Percentiles rank a stretch among this genome's conserved stretches.
Evolutionary conservation across 2,797 vertebrate genomes (phyloP).

Genomic region (Telmatherina bonti): DNA sequence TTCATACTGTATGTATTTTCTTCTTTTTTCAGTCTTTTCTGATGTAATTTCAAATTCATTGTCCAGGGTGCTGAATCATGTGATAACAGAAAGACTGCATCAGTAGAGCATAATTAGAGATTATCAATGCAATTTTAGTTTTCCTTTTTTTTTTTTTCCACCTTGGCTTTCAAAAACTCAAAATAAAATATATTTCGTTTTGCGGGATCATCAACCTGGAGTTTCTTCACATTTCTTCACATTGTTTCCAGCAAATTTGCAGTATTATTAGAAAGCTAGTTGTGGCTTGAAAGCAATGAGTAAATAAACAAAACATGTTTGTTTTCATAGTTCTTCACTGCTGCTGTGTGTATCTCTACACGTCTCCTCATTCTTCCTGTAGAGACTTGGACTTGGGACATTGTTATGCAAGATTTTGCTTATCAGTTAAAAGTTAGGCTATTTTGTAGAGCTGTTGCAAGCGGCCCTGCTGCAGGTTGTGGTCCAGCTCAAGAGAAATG

Average conservation of each 20-base stretch:
- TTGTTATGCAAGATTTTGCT: slow-evolving; percentile 77
- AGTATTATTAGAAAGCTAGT: slow-evolving; percentile 26
- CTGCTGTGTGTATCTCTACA: slow-evolving; percentile 76
- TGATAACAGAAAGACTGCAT: slow-evolving; percentile 24
- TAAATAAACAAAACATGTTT: slow-evolving; percentile 58
- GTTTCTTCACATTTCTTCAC: not conserved
- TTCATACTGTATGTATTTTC: not conserved
- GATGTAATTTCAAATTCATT: slow-evolving; percentile 62
- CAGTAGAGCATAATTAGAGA: not conserved
- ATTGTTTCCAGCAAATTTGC: slow-evolving; percentile 5
- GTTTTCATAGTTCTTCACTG: slow-evolving; percentile 54
- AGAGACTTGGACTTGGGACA: slow-evolving; percentile 73
- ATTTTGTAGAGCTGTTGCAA: slow-evolving; percentile 57
- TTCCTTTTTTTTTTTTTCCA: too few relatives aligned
- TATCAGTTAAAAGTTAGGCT: slow-evolving; percentile 69
- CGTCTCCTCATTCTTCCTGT: slow-evolving; percentile 66
- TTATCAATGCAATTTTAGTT: not conserved
- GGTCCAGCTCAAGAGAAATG: slow-evolving; percentile 79
- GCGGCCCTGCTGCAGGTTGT: slow-evolving; percentile 65
- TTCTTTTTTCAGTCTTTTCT: slow-evolving; percentile 12
- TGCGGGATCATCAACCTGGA: not conserved
- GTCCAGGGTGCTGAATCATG: slow-evolving; percentile 77
- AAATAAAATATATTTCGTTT: not conserved
- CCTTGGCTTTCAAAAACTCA: not conserved
- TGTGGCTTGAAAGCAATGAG: slow-evolving; percentile 23